phyloP scores from a whole-genome alignment of 1,140 invertebrate genomes.

The Sycobia sp. region DNA sequence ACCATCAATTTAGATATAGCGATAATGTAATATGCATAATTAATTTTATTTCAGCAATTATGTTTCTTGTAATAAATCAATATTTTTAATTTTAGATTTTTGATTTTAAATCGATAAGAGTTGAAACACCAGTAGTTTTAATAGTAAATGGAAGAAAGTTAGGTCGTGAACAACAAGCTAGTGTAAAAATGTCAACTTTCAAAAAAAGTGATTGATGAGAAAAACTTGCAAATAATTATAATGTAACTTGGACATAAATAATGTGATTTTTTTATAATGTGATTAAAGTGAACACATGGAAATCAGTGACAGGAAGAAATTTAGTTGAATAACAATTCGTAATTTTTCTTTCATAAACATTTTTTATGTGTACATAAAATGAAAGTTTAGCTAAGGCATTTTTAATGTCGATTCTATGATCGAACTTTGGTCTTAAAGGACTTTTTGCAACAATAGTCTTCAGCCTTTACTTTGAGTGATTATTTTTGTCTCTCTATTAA shows the following conservation, averaged over 20 bases:
- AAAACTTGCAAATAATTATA: not conserved
- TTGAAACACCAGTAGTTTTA: constrained; percentile 76
- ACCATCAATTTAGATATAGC: constrained; percentile 67
- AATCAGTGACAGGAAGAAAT: not conserved
- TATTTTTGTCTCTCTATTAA: not conserved
- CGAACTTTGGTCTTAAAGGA: constrained; percentile 19
- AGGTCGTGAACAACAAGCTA: constrained; percentile 72
- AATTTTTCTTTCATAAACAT: constrained; percentile 12
- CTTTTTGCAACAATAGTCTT: not conserved
- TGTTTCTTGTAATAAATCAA: not conserved
- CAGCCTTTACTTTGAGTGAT: constrained; percentile 5
- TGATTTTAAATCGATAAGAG: constrained; percentile 73
- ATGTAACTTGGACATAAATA: no score
- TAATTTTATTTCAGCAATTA: constrained; percentile 4
- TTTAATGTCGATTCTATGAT: constrained; percentile 14
- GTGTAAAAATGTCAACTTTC: constrained; percentile 58
- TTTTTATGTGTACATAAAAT: constrained; percentile 23
- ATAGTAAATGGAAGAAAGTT: constrained; percentile 78
- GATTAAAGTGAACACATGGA: not conserved
- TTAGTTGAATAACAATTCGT: constrained; percentile 12
- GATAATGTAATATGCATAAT: constrained; percentile 63
- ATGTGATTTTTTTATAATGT: not conserved
- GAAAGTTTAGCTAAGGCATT: constrained; percentile 11
- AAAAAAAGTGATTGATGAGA: constrained; percentile 54
- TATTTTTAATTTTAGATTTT: constrained; percentile 66